Conservation (phyloP, 2,888 invertebrate genomes). For the Frankliniella fusca region DNA sequence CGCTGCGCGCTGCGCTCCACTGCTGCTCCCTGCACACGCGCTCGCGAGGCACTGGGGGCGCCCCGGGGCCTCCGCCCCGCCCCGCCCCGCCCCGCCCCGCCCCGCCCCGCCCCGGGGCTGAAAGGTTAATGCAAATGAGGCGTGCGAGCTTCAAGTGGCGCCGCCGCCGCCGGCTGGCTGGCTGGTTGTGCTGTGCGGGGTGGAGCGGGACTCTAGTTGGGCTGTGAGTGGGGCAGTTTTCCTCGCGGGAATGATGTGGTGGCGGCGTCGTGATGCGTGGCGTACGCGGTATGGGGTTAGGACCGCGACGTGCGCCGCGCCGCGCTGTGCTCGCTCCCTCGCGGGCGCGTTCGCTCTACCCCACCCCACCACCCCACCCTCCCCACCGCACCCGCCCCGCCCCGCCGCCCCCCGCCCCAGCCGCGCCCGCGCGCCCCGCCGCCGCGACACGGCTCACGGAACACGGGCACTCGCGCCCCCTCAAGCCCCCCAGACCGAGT, state of each 20-base stretch:
- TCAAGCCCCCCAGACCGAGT: too few relatives aligned
- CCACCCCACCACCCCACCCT: not conserved
- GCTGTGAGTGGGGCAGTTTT: not conserved
- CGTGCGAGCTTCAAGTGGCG: not conserved
- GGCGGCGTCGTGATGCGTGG: not conserved
- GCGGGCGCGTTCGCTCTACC: not conserved
- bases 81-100: too few relatives aligned
- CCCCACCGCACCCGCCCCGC: too few relatives aligned
- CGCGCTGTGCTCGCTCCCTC: not conserved
- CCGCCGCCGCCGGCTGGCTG: not conserved
- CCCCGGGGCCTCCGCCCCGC: too few relatives aligned
- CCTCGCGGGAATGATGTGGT: too few relatives aligned
- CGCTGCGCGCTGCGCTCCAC: too few relatives aligned
- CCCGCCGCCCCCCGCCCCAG: too few relatives aligned
- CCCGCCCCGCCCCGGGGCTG: not conserved
- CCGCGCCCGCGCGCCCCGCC: too few relatives aligned
- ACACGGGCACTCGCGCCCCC: too few relatives aligned
- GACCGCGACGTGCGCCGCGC: not conserved
- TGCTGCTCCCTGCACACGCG: too few relatives aligned
- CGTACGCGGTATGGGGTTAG: not conserved
- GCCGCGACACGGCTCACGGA: too few relatives aligned
- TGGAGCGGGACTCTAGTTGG: not conserved
- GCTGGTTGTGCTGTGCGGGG: not conserved
- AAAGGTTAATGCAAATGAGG: conserved; percentile 11
- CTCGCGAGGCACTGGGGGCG: too few relatives aligned